phyloP scores from a whole-genome alignment of 1,140 invertebrate species.

The Ectropis grisescens region DNA sequence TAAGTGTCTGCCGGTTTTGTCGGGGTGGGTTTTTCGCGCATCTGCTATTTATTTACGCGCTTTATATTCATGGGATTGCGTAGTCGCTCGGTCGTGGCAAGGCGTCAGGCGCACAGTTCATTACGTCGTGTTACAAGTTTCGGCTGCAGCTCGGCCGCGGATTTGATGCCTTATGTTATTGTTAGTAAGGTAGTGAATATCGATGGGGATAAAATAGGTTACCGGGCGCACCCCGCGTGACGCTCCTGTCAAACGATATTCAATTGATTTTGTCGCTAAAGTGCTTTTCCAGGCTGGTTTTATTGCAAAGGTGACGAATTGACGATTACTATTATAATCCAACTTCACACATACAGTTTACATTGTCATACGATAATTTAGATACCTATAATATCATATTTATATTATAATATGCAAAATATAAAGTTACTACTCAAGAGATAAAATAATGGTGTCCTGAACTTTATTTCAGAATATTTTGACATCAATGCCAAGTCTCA shows the following conservation, averaged over 20 bases:
- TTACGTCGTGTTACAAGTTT: slow-evolving; percentile 41
- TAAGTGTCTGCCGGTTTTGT: slow-evolving; percentile 51
- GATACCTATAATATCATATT: too few relatives aligned
- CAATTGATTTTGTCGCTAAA: slow-evolving; percentile 49
- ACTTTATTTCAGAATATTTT: too few relatives aligned
- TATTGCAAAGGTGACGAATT: too few relatives aligned
- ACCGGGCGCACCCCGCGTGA: slow-evolving; percentile 43
- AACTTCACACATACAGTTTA: too few relatives aligned
- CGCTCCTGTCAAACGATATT: slow-evolving; percentile 38
- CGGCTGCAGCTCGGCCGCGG: slow-evolving; percentile 9
- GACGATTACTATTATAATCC: too few relatives aligned
- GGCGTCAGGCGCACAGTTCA: slow-evolving; percentile 56
- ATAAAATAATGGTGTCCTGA: too few relatives aligned
- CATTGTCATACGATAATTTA: too few relatives aligned
- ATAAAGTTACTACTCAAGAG: too few relatives aligned
- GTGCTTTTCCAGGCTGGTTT: slow-evolving; percentile 8
- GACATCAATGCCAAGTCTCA: too few relatives aligned
- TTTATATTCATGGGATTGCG: slow-evolving; percentile 64
- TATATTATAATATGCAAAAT: too few relatives aligned
- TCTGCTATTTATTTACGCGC: slow-evolving; percentile 68
- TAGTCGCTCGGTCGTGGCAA: slow-evolving; percentile 36
- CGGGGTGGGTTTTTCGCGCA: slow-evolving; percentile 64
- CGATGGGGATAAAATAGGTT: slow-evolving; percentile 38
- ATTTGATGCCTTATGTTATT: slow-evolving; percentile 18
- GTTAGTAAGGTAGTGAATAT: slow-evolving; percentile 12